A percentile compares a stretch with the other conserved stretches of the same genome.
phyloP scores from a whole-genome alignment of 1,140 invertebrate species.

The Achroia grisella region DNA sequence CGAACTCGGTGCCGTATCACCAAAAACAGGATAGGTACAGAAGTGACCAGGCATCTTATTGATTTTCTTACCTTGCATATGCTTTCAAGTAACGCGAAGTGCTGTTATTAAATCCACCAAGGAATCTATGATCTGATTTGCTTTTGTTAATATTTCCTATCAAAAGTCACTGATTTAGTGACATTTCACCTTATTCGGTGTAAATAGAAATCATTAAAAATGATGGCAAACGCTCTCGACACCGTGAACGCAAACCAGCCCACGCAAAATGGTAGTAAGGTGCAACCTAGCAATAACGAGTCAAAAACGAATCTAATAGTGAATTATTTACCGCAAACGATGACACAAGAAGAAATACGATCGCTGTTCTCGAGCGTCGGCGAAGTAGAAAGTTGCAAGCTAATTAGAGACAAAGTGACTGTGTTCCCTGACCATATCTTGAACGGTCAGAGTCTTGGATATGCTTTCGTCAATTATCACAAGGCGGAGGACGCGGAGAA shows the following conservation, averaged over 20 bases:
- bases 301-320: constrained; percentile 90
- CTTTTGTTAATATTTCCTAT: constrained; percentile 27
- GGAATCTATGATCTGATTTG: constrained; percentile 47
- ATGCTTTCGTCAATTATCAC: constrained; percentile 93
- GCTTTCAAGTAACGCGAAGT: constrained; percentile 69
- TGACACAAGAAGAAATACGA: constrained; percentile 93
- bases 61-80: constrained; percentile 72
- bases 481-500: constrained; percentile 88
- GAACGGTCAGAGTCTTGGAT: constrained; percentile 89
- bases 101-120: constrained; percentile 47
- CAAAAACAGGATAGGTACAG: constrained; percentile 64
- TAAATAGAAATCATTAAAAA: constrained; percentile 49
- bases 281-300: constrained; percentile 75
- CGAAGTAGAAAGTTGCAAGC: constrained; percentile 92
- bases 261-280: constrained; percentile 76
- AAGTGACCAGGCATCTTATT: constrained; percentile 70
- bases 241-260: constrained; percentile 69
- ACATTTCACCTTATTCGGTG: constrained; percentile 44
- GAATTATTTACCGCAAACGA: constrained; percentile 93
- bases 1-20: constrained; percentile 39
- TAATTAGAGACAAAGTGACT: constrained; percentile 92
- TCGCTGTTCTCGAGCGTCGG: constrained; percentile 90
- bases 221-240: constrained; percentile 72
- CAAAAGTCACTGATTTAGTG: constrained; percentile 30
- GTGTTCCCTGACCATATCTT: constrained; percentile 75